Evolutionary conservation across 2,888 invertebrate species (phyloP).

Genomic region (Notocelia uddmanniana): DNA sequence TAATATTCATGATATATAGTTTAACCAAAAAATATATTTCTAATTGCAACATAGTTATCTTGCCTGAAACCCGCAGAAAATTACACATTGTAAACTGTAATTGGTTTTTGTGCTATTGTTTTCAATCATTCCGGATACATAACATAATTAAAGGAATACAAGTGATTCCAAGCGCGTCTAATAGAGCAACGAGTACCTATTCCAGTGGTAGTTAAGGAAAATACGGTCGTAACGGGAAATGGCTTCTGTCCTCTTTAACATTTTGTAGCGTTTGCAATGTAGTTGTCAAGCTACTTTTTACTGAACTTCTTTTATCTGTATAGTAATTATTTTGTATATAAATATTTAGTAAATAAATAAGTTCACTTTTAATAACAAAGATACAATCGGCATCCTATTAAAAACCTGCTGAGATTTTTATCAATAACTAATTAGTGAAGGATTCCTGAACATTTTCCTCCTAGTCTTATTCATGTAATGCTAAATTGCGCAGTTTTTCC

Average conservation of each 20-base stretch:
- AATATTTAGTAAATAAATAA: not conserved
- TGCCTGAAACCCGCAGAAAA: too few relatives aligned
- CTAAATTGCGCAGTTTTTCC: too few relatives aligned
- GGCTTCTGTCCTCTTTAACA: constrained; percentile 6
- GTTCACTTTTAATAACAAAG: too few relatives aligned
- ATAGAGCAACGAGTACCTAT: constrained; percentile 29
- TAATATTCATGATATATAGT: too few relatives aligned
- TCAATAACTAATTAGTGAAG: too few relatives aligned
- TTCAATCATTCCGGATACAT: not conserved
- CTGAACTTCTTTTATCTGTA: not conserved
- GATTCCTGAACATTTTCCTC: too few relatives aligned
- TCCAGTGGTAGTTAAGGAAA: constrained; percentile 16
- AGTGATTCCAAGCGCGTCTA: not conserved
- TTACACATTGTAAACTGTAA: too few relatives aligned
- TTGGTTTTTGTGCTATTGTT: not conserved
- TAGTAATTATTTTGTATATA: not conserved
- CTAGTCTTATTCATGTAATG: too few relatives aligned
- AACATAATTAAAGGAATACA: constrained; percentile 1
- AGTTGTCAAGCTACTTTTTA: not conserved
- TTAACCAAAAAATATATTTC: too few relatives aligned
- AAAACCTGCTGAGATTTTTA: too few relatives aligned
- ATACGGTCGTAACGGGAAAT: constrained; percentile 18
- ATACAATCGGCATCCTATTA: too few relatives aligned
- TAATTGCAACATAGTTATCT: too few relatives aligned
- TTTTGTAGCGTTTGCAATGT: not conserved